phyloP scores from a whole-genome alignment of 2,113 vertebrate genomes.

The Myrmecophaga tridactyla region DNA sequence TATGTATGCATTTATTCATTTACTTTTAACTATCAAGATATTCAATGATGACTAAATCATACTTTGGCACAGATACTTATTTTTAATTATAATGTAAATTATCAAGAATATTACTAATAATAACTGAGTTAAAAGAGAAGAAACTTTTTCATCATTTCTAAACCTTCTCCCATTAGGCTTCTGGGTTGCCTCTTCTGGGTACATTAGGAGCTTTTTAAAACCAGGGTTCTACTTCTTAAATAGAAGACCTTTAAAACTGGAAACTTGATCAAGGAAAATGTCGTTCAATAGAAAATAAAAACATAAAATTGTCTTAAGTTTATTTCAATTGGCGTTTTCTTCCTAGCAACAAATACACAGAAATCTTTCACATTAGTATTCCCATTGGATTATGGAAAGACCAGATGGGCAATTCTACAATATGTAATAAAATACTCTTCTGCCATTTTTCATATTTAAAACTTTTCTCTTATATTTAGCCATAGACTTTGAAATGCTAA shows the following conservation, averaged over 20 bases:
- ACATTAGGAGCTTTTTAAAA: conserved; percentile 23
- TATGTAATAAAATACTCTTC: not conserved
- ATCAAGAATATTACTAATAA: not conserved
- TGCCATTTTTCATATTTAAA: conserved; percentile 45
- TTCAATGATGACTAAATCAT: conserved; percentile 5
- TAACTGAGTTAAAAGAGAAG: conserved; percentile 16
- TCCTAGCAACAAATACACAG: conserved; percentile 36
- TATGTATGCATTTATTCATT: not conserved
- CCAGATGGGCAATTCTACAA: not conserved
- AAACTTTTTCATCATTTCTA: conserved; percentile 3
- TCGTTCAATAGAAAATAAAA: conserved; percentile 31
- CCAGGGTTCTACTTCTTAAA: not conserved
- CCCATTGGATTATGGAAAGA: not conserved
- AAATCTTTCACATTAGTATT: not conserved
- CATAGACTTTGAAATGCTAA: not conserved
- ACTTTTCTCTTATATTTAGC: not conserved
- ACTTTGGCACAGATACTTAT: not conserved
- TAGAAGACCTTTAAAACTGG: too few species aligned
- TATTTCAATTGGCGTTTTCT: conserved; percentile 13
- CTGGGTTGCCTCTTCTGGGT: not conserved
- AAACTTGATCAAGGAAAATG: not conserved
- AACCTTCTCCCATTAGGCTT: not conserved
- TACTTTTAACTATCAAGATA: conserved; percentile 28
- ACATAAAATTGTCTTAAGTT: not conserved
- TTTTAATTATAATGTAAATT: conserved; percentile 44